Percentiles rank a stretch among this genome's conserved stretches.
Evolutionary conservation across 2,797 vertebrate species (phyloP).

Genomic region (Danionella dracula): DNA sequence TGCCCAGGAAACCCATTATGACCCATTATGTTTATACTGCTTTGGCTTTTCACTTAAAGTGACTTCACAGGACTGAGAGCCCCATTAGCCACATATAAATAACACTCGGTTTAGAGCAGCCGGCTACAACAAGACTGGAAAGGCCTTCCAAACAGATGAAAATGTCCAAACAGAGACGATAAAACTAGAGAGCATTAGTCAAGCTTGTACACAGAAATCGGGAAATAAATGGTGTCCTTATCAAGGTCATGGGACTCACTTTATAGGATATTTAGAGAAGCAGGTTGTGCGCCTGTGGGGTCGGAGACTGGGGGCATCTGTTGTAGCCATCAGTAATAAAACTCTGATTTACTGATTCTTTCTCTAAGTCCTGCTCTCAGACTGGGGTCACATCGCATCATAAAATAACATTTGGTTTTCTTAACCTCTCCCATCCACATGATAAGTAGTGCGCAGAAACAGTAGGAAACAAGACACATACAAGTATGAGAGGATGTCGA

Average conservation of each 20-base stretch:
- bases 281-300: constrained; percentile 4
- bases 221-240: constrained; percentile 42
- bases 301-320: constrained; percentile 49
- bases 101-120: constrained; percentile 6
- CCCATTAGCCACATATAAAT: constrained; percentile 4
- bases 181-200: constrained; percentile 35
- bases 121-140: constrained; percentile 20
- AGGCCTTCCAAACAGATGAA: constrained; percentile 29
- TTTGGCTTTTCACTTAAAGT: constrained; percentile 15
- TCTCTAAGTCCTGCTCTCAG: constrained; percentile 54
- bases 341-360: constrained; percentile 69
- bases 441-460: background rate
- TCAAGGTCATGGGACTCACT: constrained; percentile 32
- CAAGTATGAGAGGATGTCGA: constrained; percentile 1
- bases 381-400: constrained; percentile 63
- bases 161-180: constrained; percentile 18
- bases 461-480: constrained; percentile 9
- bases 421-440: constrained; percentile 55
- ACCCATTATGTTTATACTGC: constrained; percentile 11
- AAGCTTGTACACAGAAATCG: constrained; percentile 38
- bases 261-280: constrained; percentile 26
- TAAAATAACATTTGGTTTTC: constrained; percentile 74
- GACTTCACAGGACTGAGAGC: constrained; percentile 4
- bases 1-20: background rate
- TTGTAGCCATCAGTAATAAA: constrained; percentile 68